Percentiles rank a stretch among this genome's conserved stretches.
Conservation (phyloP, 2,797 vertebrate species). For the Esox masquinongy region DNA sequence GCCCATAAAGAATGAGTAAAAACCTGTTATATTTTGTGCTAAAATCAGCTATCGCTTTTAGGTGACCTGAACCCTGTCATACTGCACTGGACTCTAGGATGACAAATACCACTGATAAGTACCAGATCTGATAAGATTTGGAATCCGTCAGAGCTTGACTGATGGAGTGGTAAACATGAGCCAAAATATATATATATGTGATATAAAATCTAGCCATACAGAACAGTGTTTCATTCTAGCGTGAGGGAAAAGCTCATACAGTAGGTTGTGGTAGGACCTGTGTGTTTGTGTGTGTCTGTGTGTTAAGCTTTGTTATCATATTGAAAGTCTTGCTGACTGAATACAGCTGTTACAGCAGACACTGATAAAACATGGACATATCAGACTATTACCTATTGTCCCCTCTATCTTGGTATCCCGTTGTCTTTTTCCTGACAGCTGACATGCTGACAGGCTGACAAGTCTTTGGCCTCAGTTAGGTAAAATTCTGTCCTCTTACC, state of each 20-base stretch:
- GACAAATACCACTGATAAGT: slow-evolving; percentile 42
- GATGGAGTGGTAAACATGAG: slow-evolving; percentile 49
- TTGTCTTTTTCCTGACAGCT: slow-evolving; percentile 37
- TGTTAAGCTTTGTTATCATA: slow-evolving; percentile 22
- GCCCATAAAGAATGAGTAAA: slow-evolving; percentile 31
- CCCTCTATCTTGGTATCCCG: slow-evolving; percentile 4
- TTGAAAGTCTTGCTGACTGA: slow-evolving; percentile 28
- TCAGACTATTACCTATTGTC: slow-evolving; percentile 35
- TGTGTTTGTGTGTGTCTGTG: slow-evolving; percentile 14
- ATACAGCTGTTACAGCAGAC: slow-evolving; percentile 15
- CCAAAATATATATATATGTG: slow-evolving; percentile 37
- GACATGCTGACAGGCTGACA: slow-evolving; percentile 19
- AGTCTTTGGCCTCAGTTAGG: slow-evolving; percentile 20
- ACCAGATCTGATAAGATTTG: slow-evolving; percentile 39
- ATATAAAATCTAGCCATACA: slow-evolving; percentile 27
- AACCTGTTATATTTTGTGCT: slow-evolving; percentile 28
- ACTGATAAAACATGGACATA: slow-evolving; percentile 46
- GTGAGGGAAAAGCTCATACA: slow-evolving; percentile 33
- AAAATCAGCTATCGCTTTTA: slow-evolving; percentile 29
- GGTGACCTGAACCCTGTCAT: slow-evolving; percentile 15
- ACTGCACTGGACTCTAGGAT: slow-evolving; percentile 21
- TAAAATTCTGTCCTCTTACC: too few species aligned
- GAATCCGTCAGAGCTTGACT: slow-evolving; percentile 44
- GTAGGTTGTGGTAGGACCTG: not conserved
- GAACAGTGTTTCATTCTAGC: slow-evolving; percentile 34